Percentiles rank a stretch among this genome's conserved stretches.
These are phyloP conservation scores for Leptothorax acervorum DNA, from an alignment of 2,888 invertebrate genomes.

Conservation along the genomic window DNA sequence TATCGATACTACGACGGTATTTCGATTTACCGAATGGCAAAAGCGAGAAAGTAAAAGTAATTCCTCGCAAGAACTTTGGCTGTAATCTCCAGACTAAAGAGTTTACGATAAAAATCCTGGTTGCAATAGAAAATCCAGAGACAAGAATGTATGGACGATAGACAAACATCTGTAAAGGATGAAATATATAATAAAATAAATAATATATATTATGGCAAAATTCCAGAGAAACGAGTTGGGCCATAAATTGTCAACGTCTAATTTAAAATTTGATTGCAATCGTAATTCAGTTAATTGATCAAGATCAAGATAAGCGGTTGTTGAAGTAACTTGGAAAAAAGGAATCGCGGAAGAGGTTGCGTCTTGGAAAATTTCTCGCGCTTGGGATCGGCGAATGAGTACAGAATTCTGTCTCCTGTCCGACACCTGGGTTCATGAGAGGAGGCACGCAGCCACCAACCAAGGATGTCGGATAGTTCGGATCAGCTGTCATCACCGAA, in stretches of 20 bases:
- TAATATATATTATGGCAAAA: neutral
- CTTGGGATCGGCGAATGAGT: slow-evolving; percentile 23
- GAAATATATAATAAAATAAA: neutral
- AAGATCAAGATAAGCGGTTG: neutral
- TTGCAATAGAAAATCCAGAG: neutral
- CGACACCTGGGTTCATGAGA: slow-evolving; percentile 44
- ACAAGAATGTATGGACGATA: neutral
- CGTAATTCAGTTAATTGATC: neutral
- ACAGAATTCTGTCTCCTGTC: slow-evolving; percentile 8
- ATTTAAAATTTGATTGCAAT: neutral
- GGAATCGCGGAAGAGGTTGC: neutral
- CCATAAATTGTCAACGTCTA: neutral
- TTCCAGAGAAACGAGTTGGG: neutral
- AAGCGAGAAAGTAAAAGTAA: neutral
- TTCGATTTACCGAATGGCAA: slow-evolving; percentile 5
- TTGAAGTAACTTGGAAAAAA: neutral
- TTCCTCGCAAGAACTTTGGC: neutral
- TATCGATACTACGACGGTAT: neutral
- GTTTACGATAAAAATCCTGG: neutral
- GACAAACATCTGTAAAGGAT: neutral
- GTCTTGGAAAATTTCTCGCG: neutral
- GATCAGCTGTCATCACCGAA: slow-evolving; percentile 83
- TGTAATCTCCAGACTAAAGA: neutral
- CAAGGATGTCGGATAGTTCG: slow-evolving; percentile 82
- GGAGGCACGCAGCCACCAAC: slow-evolving; percentile 9